Base-by-base conservation (phyloP, 2,113 vertebrate genomes). In the Andinoacara biseriatus region DNA sequence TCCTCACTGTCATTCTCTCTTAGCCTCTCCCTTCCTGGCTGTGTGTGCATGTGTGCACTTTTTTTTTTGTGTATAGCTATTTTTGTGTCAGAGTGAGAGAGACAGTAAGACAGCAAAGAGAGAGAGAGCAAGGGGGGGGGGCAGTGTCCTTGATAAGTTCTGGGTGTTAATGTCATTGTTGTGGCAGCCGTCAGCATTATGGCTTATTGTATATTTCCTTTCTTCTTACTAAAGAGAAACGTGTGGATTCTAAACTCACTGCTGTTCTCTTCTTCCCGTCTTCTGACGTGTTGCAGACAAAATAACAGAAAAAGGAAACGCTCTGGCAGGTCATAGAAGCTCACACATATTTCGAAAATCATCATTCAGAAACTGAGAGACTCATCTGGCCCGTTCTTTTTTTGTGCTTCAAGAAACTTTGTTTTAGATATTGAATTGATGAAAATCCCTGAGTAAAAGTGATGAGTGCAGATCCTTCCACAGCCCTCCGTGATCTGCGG, bases 161-260 rank as follows among this genome's bases (percentile, higher is more conserved):
- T 75, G 58, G 69, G 80, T 91, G 92, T 90, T 93, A 92, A 92
- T 93, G 88, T 86, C 87, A 91, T 90, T 78, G 84, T 85, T 87
- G 89, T 88, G 91, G 89, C 90, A 89, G 87, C 76, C 14, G 72
- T 57, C 80, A 58, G 22, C 78, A 80, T 87, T 86, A 84, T 91
- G 82, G 67, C 86, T 84, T 82, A 79, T 63, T 59, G 63, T 56
- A 81, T 67, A 31, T 58, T 43, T 58, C 22, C 26, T 15, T 62
- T 78, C 77, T 56, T 75, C 10, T 56, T 54, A 26, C 58, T 10
- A 60, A 69, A 81, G 40, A 61, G 35, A 76, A 72, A 86, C 60
- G 57, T 58, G 60, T 58, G 57, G 74, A 65, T 54, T 57, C 7
- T 65, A 43, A 85, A 84, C 77, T 78, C 38, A 7, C 56, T 33